These are phyloP conservation scores for Malurus melanocephalus DNA, from an alignment of 2,113 vertebrate genomes.

Conservation along the genomic window DNA sequence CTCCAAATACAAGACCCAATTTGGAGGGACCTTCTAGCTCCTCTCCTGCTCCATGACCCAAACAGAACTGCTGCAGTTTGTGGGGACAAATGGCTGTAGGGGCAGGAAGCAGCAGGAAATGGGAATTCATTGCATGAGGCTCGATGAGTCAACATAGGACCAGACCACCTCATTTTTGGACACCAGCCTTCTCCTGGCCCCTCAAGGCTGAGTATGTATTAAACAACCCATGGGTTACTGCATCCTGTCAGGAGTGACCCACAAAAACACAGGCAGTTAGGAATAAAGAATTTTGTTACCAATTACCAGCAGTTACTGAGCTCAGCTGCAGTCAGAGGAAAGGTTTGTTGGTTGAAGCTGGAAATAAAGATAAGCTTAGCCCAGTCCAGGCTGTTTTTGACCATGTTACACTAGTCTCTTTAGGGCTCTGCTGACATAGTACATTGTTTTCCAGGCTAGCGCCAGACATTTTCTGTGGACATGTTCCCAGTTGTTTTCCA, in stretches of 20 bases:
- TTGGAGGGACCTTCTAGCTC: not conserved
- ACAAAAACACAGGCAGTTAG: not conserved
- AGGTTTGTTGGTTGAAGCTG: not conserved
- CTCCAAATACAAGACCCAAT: not conserved
- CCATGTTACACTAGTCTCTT: not conserved
- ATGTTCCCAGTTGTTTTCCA: not conserved
- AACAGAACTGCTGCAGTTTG: not conserved
- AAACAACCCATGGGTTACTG: not conserved
- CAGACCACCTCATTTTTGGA: not conserved
- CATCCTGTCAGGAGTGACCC: not conserved
- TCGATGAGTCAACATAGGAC: not conserved
- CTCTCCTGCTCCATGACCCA: not conserved
- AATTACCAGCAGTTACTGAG: not conserved
- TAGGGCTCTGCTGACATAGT: not conserved
- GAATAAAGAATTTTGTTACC: not conserved
- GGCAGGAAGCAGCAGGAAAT: not conserved
- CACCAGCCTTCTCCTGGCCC: not conserved
- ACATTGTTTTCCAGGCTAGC: not conserved
- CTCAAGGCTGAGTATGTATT: not conserved
- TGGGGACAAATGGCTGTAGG: not conserved
- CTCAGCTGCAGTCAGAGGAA: not conserved
- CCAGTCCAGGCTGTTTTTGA: not conserved
- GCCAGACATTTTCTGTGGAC: not conserved
- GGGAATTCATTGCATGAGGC: not conserved
- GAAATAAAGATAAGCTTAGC: slow-evolving; percentile 5